Evolutionary conservation across 2,888 invertebrate genomes (phyloP).

Genomic region (Leptinotarsa juncta): DNA sequence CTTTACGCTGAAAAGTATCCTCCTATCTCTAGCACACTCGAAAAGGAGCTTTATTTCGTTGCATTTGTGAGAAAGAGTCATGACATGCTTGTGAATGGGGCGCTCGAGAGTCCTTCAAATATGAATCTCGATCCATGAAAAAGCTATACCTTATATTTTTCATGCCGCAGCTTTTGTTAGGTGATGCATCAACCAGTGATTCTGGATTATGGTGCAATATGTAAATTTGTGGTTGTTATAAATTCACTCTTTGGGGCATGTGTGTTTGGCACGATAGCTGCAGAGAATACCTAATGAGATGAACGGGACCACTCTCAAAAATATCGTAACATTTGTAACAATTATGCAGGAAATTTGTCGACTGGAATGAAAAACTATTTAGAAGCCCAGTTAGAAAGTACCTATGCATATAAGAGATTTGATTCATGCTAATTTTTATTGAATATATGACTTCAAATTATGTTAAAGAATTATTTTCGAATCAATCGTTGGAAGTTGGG

Average conservation of each 20-base stretch:
- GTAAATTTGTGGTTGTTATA: conserved; percentile 1
- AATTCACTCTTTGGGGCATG: not conserved
- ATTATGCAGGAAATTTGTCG: not conserved
- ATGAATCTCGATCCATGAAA: conserved; percentile 49
- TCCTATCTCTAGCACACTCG: conserved; percentile 36
- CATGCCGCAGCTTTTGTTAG: not conserved
- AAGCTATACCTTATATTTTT: conserved; percentile 33
- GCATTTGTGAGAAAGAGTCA: conserved; percentile 39
- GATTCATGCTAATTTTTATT: no score
- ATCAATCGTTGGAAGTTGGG: no score
- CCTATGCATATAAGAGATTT: no score
- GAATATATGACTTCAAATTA: no score
- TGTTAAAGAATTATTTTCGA: no score
- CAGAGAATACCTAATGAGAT: no score
- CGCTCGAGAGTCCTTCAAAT: conserved; percentile 47
- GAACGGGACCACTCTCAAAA: no score
- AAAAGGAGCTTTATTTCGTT: conserved; percentile 43
- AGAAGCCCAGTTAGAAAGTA: no score
- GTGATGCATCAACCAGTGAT: conserved; percentile 1
- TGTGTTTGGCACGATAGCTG: not conserved
- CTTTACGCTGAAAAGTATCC: conserved; percentile 33
- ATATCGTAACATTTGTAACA: not conserved
- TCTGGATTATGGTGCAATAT: conserved; percentile 18
- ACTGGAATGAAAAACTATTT: no score
- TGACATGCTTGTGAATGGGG: conserved; percentile 44